A percentile compares a stretch with the other conserved stretches of the same genome.
These are phyloP conservation scores for Nerophis ophidion DNA, from an alignment of 2,113 vertebrate species.

Conservation along the genomic window DNA sequence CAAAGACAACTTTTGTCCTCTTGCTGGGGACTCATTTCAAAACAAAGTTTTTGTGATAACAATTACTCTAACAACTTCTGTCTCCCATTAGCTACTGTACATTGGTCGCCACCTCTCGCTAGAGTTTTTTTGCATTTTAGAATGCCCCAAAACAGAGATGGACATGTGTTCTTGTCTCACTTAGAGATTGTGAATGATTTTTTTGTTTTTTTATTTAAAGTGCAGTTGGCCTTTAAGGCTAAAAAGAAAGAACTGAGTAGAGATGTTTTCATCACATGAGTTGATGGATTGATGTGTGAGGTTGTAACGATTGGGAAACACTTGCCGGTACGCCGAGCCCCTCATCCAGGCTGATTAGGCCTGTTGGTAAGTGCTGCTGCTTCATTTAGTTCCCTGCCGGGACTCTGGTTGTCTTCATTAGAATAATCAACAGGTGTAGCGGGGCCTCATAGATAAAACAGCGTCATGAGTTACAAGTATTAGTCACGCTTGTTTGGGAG, in stretches of 20 bases:
- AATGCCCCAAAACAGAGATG: no score
- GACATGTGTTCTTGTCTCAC: no score
- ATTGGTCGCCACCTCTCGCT: no score
- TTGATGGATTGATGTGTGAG: not conserved
- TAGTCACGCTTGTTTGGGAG: not conserved
- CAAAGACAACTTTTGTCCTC: no score
- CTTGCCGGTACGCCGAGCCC: slow-evolving; percentile 6
- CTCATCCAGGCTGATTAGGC: slow-evolving; percentile 40
- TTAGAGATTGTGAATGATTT: no score
- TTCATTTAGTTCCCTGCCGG: slow-evolving; percentile 53
- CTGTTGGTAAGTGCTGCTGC: slow-evolving; percentile 45
- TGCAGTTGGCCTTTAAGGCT: not conserved
- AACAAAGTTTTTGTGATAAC: no score
- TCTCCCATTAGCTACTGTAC: no score
- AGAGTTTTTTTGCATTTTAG: no score
- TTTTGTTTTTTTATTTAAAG: no score
- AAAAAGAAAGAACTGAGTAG: not conserved
- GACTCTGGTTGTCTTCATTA: slow-evolving; percentile 57
- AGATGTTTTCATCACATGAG: not conserved
- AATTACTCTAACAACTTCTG: no score
- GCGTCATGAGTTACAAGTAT: not conserved
- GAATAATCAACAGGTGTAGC: slow-evolving; percentile 23
- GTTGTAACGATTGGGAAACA: not conserved
- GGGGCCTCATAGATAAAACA: not conserved
- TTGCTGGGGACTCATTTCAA: no score